These are phyloP conservation scores for Oryctolagus cuniculus DNA, from an alignment of 2,113 vertebrate species.

Conservation along the genomic window DNA sequence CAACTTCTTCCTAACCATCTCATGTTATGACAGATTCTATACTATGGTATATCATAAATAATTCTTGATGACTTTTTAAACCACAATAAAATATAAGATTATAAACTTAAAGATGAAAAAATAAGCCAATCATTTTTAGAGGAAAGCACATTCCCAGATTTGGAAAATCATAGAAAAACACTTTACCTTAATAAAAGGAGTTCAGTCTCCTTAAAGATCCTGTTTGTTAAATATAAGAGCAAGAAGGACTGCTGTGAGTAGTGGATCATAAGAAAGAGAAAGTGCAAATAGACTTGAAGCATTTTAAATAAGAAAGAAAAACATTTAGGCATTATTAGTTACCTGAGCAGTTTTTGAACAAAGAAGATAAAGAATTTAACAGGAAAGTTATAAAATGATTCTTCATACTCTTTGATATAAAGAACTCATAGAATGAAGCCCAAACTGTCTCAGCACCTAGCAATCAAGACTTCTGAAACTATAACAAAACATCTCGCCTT, in stretches of 20 bases:
- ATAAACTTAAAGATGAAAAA: neutral
- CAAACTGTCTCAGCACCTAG: neutral
- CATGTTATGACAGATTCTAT: neutral
- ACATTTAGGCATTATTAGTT: neutral
- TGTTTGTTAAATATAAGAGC: neutral
- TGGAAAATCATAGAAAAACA: neutral
- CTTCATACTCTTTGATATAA: slow-evolving; percentile 22
- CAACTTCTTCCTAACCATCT: neutral
- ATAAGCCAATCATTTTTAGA: neutral
- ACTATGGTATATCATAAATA: neutral
- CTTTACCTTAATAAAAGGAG: neutral
- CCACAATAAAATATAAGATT: neutral
- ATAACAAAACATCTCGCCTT: neutral
- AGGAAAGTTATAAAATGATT: neutral
- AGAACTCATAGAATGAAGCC: neutral
- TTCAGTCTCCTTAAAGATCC: neutral
- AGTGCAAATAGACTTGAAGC: neutral
- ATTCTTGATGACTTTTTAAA: neutral
- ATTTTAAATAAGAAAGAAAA: neutral
- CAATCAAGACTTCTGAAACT: neutral
- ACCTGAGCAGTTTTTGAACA: neutral
- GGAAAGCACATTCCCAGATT: neutral
- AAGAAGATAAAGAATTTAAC: neutral
- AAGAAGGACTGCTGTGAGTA: neutral
- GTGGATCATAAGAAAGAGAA: neutral